Evolutionary conservation across 2,113 vertebrate species (phyloP).

Genomic region (Aleadryas rufinucha): DNA sequence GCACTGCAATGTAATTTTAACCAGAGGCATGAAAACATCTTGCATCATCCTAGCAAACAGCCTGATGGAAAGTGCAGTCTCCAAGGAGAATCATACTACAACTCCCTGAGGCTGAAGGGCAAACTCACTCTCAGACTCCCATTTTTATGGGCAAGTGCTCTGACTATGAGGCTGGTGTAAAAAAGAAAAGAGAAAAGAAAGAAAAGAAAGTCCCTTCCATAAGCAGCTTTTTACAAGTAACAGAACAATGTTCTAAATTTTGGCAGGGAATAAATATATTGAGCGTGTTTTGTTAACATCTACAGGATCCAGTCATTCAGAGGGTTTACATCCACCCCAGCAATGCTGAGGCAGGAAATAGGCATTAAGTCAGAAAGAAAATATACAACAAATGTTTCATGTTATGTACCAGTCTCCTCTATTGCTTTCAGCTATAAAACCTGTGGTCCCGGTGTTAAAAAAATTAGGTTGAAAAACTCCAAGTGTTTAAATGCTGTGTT

Average conservation of each 20-base stretch:
- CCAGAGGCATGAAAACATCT: not conserved
- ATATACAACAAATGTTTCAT: not conserved
- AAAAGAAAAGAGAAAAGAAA: not conserved
- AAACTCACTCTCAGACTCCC: not conserved
- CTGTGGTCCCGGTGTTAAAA: not conserved
- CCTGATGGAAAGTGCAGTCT: not conserved
- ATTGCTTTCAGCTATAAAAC: not conserved
- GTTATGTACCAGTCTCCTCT: not conserved
- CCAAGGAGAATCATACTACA: not conserved
- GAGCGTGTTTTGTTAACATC: not conserved
- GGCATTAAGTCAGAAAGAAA: not conserved
- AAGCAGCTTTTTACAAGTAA: not conserved
- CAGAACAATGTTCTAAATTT: not conserved
- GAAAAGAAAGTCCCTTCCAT: rapidly evolving
- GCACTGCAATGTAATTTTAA: not conserved
- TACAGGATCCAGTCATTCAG: not conserved
- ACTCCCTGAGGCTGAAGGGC: not conserved
- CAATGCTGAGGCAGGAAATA: not conserved
- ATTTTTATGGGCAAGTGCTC: not conserved
- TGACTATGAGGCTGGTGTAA: not conserved
- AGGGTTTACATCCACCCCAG: not conserved
- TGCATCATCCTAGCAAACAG: not conserved
- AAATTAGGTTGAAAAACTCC: not conserved
- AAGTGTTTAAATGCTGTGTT: not conserved
- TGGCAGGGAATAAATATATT: not conserved